phyloP scores from a whole-genome alignment of 2,888 invertebrate species.

The Chymomyza amoena region DNA sequence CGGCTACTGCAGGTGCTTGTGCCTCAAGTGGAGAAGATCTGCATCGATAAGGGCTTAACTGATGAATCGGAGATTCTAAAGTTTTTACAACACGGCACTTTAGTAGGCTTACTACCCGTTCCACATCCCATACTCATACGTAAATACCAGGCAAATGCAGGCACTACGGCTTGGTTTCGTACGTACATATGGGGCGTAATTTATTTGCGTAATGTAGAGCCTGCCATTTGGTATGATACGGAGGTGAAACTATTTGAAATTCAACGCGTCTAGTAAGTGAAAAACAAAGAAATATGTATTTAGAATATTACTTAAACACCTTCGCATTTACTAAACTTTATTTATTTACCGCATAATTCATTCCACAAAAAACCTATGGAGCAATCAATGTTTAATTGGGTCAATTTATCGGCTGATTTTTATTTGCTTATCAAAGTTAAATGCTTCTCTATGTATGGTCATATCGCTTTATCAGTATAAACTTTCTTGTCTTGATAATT shows the following conservation, averaged over 20 bases:
- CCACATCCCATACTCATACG: slow-evolving; percentile 99
- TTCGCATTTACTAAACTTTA: slow-evolving; percentile 61
- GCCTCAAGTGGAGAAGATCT: slow-evolving; percentile 99
- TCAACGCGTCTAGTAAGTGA: slow-evolving; percentile 86
- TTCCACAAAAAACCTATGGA: slow-evolving; percentile 40
- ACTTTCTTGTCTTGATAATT: slow-evolving; percentile 4
- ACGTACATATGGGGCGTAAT: slow-evolving; percentile 99
- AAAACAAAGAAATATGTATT: not conserved
- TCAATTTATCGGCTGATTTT: slow-evolving; percentile 19
- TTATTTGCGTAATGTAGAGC: slow-evolving; percentile 98
- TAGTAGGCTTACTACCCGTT: slow-evolving; percentile 97
- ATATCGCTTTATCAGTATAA: not conserved
- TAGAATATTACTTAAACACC: slow-evolving; percentile 40
- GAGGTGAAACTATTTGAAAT: slow-evolving; percentile 99
- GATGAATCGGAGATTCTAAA: slow-evolving; percentile 99
- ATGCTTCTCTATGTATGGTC: not conserved
- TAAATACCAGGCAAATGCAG: slow-evolving; percentile 99
- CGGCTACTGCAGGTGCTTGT: slow-evolving; percentile 97
- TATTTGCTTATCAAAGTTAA: not conserved
- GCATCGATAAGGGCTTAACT: slow-evolving; percentile 98
- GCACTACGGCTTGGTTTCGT: slow-evolving; percentile 99
- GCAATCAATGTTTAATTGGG: slow-evolving; percentile 30
- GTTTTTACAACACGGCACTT: slow-evolving; percentile 98
- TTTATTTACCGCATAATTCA: slow-evolving; percentile 59
- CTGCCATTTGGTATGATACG: slow-evolving; percentile 99